Evolutionary conservation across 2,888 invertebrate genomes (phyloP).

Genomic region (Cephus runcator): DNA sequence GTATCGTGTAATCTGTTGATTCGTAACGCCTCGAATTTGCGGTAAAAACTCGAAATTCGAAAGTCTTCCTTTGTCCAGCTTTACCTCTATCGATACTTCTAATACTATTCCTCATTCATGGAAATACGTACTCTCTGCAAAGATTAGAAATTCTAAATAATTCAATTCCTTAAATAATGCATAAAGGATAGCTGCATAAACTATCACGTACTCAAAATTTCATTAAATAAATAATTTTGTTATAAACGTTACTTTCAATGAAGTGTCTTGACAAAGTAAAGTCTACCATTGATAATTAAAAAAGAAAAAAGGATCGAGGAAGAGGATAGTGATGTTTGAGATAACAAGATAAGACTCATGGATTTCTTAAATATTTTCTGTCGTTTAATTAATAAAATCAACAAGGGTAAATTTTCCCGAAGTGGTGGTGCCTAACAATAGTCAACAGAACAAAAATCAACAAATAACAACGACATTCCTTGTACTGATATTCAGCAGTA

Average conservation of each 20-base stretch:
- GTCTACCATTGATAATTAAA: neutral
- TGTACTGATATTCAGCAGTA: neutral
- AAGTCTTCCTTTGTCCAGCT: neutral
- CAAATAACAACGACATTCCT: conserved; percentile 16
- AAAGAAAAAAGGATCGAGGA: neutral
- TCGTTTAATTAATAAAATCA: conserved; percentile 18
- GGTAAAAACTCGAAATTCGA: neutral
- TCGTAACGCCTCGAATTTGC: neutral
- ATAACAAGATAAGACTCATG: neutral
- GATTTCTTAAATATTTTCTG: conserved; percentile 4
- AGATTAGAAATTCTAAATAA: neutral
- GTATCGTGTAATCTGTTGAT: neutral
- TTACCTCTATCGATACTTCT: no score
- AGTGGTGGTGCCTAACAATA: conserved; percentile 15
- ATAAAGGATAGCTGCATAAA: no score
- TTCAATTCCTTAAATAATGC: neutral
- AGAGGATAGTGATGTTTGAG: neutral
- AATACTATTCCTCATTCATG: neutral
- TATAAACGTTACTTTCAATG: neutral
- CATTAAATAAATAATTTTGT: neutral
- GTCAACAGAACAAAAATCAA: conserved; percentile 18
- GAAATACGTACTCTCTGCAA: neutral
- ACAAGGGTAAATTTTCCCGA: conserved; percentile 9
- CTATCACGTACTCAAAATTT: neutral
- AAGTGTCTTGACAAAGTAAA: neutral